Base-by-base conservation (phyloP, 2,888 invertebrate genomes). In the Ophraella communa region DNA sequence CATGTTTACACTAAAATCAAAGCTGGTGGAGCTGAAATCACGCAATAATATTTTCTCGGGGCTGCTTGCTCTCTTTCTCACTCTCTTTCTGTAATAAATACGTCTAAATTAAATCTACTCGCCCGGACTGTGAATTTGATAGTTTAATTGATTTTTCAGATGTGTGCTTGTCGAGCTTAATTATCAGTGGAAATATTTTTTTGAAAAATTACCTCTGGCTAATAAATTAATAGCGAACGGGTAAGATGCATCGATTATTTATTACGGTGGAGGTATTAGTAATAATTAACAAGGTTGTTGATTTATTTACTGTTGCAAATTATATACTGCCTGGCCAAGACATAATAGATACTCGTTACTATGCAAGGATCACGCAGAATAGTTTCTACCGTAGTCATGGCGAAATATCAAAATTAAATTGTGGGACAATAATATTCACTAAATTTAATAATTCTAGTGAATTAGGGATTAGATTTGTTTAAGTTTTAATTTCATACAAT, bases 271-370 rank as follows among this genome's bases (percentile, higher is more conserved):
- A 53, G 53, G 45, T 58, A 58, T 64, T 64, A 59, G 23, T 58
- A 39, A 61, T 61, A 61, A 61, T 61, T 61, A 54, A 61, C 61
- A 17, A 52, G 52, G 44, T 52, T 42, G 51, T 52, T 60, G 52
- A 60, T 60, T 60, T 52, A 60, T 60, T 52, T 60, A 44, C 42
- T 52, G 49, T 24, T 49, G 49, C 52, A 56, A 51, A 60, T 60
- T 56, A 55, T 44, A 55, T n/a, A 51, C 60, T 44, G 54, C 53
- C 54, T 24, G 47, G 58, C 35, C 44, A 52, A 60, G 58, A 60
- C 60, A 64, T 64, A 64, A 64, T 60, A 64, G 60, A 64, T 55
- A 60, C 55, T 51, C 51, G 64, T 64, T 64, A 54, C 47, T 49
- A 55, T 64, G 39, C n/a, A 47, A 42, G 42, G 49, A 64, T 54